Conservation (phyloP, 2,113 vertebrate species). For the Pelusios castaneus region DNA sequence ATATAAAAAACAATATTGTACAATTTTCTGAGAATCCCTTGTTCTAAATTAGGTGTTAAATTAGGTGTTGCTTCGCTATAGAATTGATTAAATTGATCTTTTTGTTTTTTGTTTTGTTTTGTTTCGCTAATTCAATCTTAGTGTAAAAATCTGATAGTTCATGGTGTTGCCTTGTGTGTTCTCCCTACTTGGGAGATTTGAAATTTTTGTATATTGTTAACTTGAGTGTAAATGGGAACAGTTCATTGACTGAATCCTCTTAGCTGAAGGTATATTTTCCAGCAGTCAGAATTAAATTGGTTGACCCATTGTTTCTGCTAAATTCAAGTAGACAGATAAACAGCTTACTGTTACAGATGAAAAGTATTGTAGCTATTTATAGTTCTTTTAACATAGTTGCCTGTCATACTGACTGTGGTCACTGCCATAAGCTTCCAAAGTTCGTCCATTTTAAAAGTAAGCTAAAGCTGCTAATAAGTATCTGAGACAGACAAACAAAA, state of each 20-base stretch:
- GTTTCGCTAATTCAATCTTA: background rate
- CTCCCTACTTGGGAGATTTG: background rate
- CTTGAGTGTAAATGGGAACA: background rate
- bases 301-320: slow-evolving; percentile 42
- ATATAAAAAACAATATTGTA: background rate
- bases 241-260: background rate
- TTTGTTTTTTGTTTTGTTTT: too few species aligned
- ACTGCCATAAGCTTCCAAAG: background rate
- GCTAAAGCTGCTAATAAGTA: slow-evolving; percentile 66
- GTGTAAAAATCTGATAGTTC: background rate
- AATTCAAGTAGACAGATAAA: slow-evolving; percentile 10
- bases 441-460: slow-evolving; percentile 46
- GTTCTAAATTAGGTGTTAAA: background rate
- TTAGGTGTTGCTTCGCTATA: background rate
- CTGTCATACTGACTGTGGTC: background rate
- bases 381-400: accelerated
- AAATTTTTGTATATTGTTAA: background rate
- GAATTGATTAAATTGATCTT: background rate
- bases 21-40: background rate
- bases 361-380: background rate
- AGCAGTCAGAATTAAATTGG: background rate
- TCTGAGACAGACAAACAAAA: slow-evolving; percentile 74
- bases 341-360: background rate
- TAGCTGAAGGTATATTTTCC: slow-evolving; percentile 7
- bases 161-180: background rate